phyloP scores from a whole-genome alignment of 2,113 vertebrate genomes.

The Serinus canaria region DNA sequence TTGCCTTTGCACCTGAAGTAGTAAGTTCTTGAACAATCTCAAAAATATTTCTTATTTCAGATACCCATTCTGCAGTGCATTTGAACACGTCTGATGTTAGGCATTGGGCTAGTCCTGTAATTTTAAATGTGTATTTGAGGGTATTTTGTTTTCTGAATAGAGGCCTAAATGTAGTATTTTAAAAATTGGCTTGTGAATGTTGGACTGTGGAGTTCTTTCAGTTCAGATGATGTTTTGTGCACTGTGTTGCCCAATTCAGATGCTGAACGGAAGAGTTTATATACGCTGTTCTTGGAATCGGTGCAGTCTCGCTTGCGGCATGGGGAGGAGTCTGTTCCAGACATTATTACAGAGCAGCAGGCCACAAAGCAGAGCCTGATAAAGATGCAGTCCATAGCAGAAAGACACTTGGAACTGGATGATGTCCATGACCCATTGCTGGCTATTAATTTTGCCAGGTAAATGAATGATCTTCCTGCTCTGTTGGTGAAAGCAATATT shows the following conservation, averaged over 20 bases:
- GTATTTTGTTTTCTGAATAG: background rate
- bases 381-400: slow-evolving; percentile 93
- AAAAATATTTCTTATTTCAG: background rate
- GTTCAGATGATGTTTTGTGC: background rate
- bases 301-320: slow-evolving; percentile 89
- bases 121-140: background rate
- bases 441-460: slow-evolving; percentile 97
- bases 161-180: background rate
- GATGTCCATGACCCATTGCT: slow-evolving; percentile 89
- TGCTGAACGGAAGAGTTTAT: slow-evolving; percentile 91
- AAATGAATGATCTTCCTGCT: background rate
- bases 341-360: slow-evolving; percentile 80
- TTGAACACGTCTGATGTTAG: background rate
- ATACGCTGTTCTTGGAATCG: slow-evolving; percentile 89
- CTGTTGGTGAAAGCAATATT: background rate
- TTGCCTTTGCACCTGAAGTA: background rate
- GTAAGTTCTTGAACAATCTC: background rate
- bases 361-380: slow-evolving; percentile 86
- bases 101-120: background rate
- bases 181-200: background rate
- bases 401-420: slow-evolving; percentile 86
- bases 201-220: background rate
- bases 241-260: slow-evolving; percentile 71
- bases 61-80: background rate
- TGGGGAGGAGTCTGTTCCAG: slow-evolving; percentile 78